These are phyloP conservation scores for Arvicanthis niloticus DNA, from an alignment of 2,113 vertebrate genomes.

Conservation along the genomic window DNA sequence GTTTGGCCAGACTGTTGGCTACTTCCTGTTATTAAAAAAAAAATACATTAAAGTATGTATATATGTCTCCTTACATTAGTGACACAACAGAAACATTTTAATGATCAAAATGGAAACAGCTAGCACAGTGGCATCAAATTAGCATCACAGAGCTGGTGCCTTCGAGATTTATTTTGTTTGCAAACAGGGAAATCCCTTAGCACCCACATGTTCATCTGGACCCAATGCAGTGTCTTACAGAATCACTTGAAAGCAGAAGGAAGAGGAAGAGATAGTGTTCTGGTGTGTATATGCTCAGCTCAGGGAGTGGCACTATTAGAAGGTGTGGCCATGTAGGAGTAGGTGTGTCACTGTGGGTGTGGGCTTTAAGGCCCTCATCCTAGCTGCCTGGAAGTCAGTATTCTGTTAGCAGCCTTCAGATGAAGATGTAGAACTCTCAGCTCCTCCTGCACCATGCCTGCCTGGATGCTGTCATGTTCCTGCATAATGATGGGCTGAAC, in stretches of 20 bases:
- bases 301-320: too few relatives aligned
- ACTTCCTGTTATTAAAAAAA: slow-evolving; percentile 89
- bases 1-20: slow-evolving; percentile 96
- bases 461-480: too few relatives aligned
- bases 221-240: background rate
- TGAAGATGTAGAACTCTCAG: too few relatives aligned
- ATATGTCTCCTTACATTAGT: slow-evolving; percentile 4
- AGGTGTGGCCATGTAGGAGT: too few relatives aligned
- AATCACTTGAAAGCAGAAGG: background rate
- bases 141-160: background rate
- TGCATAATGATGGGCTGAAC: too few relatives aligned
- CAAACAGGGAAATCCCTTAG: background rate
- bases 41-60: background rate
- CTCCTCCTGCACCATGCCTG: too few relatives aligned
- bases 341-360: too few relatives aligned
- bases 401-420: too few relatives aligned
- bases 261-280: background rate
- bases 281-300: too few relatives aligned
- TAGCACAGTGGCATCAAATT: background rate
- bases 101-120: slow-evolving; percentile 1
- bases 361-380: too few relatives aligned
- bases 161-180: slow-evolving; percentile 11
- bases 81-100: background rate
- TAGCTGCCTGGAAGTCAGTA: too few relatives aligned
- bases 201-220: background rate